These are phyloP conservation scores for Caerostris darwini DNA, from an alignment of 1,140 invertebrate species.

Conservation along the genomic window DNA sequence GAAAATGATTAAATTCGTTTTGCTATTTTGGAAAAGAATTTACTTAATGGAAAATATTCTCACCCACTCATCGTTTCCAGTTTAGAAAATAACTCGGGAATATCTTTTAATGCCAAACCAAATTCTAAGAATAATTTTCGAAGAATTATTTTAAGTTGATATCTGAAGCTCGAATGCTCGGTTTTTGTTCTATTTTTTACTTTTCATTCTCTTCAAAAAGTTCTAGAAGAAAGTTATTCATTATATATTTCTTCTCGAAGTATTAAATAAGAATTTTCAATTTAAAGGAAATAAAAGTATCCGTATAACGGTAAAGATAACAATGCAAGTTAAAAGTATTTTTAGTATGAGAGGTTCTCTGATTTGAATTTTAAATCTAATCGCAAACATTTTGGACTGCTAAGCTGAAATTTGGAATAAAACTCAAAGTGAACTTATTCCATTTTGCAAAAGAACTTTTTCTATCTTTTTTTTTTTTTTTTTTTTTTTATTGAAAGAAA, in stretches of 20 bases:
- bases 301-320: too few relatives aligned
- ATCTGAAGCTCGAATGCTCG: background rate
- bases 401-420: too few relatives aligned
- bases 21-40: background rate
- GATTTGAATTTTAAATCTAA: too few relatives aligned
- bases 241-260: background rate
- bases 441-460: too few relatives aligned
- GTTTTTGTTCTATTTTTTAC: background rate
- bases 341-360: too few relatives aligned
- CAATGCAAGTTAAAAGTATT: too few relatives aligned
- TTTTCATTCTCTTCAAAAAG: background rate
- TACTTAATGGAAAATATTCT: constrained; percentile 4
- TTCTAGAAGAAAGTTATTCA: background rate
- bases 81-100: background rate
- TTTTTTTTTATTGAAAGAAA: too few relatives aligned
- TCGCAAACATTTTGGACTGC: too few relatives aligned
- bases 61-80: background rate
- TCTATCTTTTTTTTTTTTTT: too few relatives aligned
- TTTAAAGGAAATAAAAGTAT: too few relatives aligned
- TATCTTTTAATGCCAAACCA: background rate
- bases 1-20: background rate
- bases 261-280: background rate
- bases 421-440: too few relatives aligned
- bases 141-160: background rate
- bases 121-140: background rate